Percentiles rank a stretch among this genome's conserved stretches.
These are phyloP conservation scores for Hydractinia echinata DNA, from an alignment of 30 jellyfish, hydroid and myxozoan species.

Conservation along the genomic window DNA sequence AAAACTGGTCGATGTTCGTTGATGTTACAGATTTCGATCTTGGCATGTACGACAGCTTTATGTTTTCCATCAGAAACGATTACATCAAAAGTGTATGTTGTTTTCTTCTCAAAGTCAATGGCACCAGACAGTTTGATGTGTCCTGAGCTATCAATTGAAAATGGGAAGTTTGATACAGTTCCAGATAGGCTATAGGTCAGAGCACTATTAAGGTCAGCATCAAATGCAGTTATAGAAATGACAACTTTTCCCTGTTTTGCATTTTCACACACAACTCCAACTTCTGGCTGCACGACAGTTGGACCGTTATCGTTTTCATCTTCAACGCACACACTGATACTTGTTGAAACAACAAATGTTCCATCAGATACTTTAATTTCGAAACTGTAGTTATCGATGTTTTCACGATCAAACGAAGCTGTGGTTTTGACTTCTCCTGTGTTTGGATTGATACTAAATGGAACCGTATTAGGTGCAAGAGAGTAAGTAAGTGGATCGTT, in stretches of 20 bases:
- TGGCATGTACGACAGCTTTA: not conserved
- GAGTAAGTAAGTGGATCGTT: slow-evolving; percentile 44
- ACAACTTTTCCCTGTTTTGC: slow-evolving; percentile 25
- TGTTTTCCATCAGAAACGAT: slow-evolving; percentile 5
- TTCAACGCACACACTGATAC: slow-evolving; percentile 35
- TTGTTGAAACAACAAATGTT: slow-evolving; percentile 34
- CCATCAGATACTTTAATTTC: slow-evolving; percentile 59
- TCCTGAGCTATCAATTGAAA: not conserved
- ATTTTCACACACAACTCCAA: slow-evolving; percentile 40
- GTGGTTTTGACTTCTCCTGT: slow-evolving; percentile 63
- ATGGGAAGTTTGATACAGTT: not conserved
- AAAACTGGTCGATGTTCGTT: slow-evolving; percentile 10
- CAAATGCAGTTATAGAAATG: slow-evolving; percentile 47
- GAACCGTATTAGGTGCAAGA: slow-evolving; percentile 27
- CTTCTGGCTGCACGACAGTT: slow-evolving; percentile 10
- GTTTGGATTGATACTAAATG: slow-evolving; percentile 50
- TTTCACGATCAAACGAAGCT: slow-evolving; percentile 56
- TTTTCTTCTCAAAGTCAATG: not conserved
- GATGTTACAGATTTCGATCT: slow-evolving; percentile 4
- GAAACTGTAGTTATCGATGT: slow-evolving; percentile 21
- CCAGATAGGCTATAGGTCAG: not conserved
- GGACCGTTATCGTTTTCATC: slow-evolving; percentile 80
- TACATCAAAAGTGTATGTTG: not conserved
- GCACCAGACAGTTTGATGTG: not conserved
- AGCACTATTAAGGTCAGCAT: slow-evolving; percentile 33